Percentiles rank a stretch among this genome's conserved stretches.
phyloP scores from a whole-genome alignment of 2,113 vertebrate species.

The Desmodus rotundus region DNA sequence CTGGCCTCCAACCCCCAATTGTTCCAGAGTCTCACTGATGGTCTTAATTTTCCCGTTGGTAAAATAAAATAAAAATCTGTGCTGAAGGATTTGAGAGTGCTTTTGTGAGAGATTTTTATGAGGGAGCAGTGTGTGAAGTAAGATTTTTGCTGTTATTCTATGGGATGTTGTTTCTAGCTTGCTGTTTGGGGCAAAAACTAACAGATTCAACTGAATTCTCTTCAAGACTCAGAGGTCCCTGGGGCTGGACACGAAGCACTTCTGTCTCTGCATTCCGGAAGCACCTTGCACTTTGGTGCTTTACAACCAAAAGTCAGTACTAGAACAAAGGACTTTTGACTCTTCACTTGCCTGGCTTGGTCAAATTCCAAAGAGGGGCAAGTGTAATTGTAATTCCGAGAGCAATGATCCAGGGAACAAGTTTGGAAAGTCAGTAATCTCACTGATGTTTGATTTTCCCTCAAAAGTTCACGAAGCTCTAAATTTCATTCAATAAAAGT shows the following conservation, averaged over 20 bases:
- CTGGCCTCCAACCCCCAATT: neutral
- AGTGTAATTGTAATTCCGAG: neutral
- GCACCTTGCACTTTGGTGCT: neutral
- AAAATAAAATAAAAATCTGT: neutral
- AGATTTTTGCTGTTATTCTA: neutral
- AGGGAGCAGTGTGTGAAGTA: neutral
- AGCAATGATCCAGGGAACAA: neutral
- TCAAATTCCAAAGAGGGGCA: conserved; percentile 36
- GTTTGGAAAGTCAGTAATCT: conserved; percentile 34
- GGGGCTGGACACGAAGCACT: neutral
- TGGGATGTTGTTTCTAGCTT: neutral
- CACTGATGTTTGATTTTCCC: neutral
- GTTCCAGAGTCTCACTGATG: neutral
- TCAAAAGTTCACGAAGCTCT: neutral
- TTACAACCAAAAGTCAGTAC: neutral
- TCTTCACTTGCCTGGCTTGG: conserved; percentile 17
- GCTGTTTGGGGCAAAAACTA: neutral
- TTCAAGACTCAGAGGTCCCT: neutral
- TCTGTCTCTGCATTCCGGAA: neutral
- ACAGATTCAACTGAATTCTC: neutral
- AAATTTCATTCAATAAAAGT: neutral
- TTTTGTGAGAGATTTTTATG: neutral
- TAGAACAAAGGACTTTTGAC: neutral
- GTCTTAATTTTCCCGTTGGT: neutral
- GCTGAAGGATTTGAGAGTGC: neutral